Evolutionary conservation across 2,113 vertebrate genomes (phyloP).

Genomic region (Etheostoma cragini): DNA sequence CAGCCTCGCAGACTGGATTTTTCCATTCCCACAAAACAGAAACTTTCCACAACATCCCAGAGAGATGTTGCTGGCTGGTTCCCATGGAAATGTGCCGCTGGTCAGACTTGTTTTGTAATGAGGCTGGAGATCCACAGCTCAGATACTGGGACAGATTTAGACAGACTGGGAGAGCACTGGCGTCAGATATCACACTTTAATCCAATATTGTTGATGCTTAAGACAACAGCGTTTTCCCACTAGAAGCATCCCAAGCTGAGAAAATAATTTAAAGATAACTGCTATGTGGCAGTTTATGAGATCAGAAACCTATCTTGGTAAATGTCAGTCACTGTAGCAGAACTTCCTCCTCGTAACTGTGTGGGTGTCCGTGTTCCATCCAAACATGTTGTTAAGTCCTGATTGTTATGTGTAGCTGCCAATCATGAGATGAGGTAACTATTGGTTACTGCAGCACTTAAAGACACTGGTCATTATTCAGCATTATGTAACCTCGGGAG

Average conservation of each 20-base stretch:
- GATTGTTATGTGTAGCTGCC: constrained; percentile 15
- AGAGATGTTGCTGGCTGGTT: constrained; percentile 42
- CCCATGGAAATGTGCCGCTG: constrained; percentile 49
- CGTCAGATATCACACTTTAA: background rate
- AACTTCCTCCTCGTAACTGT: background rate
- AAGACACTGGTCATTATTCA: background rate
- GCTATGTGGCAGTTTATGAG: background rate
- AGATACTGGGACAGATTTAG: constrained; percentile 60
- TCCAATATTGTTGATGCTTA: constrained; percentile 27
- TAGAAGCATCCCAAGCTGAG: constrained; percentile 6
- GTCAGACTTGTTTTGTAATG: constrained; percentile 34
- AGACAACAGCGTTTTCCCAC: background rate
- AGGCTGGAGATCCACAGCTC: constrained; percentile 45
- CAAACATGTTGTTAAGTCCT: constrained; percentile 8
- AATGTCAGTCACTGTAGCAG: constrained; percentile 13
- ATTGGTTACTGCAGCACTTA: background rate
- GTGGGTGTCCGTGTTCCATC: constrained; percentile 9
- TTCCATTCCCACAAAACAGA: constrained; percentile 69
- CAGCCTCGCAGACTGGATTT: constrained; percentile 21
- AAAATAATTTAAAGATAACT: constrained; percentile 1
- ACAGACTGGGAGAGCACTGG: constrained; percentile 8
- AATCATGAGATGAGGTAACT: background rate
- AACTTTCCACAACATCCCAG: constrained; percentile 64
- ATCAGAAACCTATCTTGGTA: background rate
- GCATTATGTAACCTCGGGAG: accelerated